A percentile compares a stretch with the other conserved stretches of the same genome.
Conservation (phyloP, 1,140 invertebrate species). For the Dufourea novaeangliae region DNA sequence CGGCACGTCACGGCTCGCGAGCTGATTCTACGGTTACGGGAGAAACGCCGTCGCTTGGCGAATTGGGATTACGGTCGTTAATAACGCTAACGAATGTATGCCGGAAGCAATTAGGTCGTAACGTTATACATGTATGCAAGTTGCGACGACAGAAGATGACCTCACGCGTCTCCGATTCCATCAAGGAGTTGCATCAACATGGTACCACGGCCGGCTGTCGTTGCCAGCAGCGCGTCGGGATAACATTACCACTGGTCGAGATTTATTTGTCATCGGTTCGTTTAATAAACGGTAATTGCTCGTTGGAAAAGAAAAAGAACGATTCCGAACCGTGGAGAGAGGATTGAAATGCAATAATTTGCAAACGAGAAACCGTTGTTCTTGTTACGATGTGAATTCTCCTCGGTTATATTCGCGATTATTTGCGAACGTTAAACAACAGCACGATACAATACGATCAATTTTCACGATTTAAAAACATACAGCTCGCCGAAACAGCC, state of each 20-base stretch:
- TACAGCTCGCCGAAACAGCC: neutral
- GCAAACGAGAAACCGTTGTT: neutral
- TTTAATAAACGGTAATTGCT: too few relatives aligned
- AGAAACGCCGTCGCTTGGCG: neutral
- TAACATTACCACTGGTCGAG: neutral
- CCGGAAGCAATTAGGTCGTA: conserved; percentile 50
- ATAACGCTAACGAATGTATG: conserved; percentile 43
- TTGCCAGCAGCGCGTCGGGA: neutral
- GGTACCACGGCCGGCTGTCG: neutral
- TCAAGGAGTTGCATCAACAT: conserved; percentile 35
- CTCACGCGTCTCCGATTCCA: conserved; percentile 47
- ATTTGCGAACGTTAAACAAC: conserved; percentile 37
- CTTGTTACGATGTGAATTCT: conserved; percentile 11
- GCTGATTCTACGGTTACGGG: neutral
- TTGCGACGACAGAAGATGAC: conserved; percentile 47
- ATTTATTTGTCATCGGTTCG: neutral
- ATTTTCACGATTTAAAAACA: conserved; percentile 38
- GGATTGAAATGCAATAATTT: neutral
- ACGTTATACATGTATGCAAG: conserved; percentile 39
- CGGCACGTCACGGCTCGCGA: neutral
- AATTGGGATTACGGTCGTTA: conserved; percentile 27
- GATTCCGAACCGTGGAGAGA: neutral
- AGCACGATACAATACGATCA: conserved; percentile 19
- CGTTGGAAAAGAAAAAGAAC: neutral
- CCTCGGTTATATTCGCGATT: conserved; percentile 10